Base-by-base conservation (phyloP, 2,797 vertebrate species). In the Notolepis coatsorum region DNA sequence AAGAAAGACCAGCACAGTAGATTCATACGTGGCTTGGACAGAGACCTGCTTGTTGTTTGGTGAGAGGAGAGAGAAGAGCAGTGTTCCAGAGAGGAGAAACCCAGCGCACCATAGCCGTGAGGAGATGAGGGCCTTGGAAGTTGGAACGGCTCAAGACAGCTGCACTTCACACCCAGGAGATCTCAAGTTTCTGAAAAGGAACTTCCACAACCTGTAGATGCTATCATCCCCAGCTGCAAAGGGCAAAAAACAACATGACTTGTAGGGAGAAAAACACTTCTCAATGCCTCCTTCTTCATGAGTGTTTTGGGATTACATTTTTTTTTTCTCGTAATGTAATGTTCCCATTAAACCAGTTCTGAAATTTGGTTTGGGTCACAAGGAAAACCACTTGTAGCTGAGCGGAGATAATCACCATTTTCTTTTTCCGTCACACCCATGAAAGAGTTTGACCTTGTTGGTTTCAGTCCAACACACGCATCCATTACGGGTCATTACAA, bases 401-500 rank as follows among this genome's bases (percentile, higher is more conserved):
- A 53, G 9, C 5, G 12, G 17, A 33, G 42, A 57, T 15, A 7
- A 27, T 38, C 12, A 37, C 8, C 17, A 38, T 21, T 72, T 47
- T 7, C 52, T 18, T 5, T 1, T 8, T 2, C 30, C 3, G 13
- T 13, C 60, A 52, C 39, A n/a, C n/a, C n/a, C n/a, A 31, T 23
- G 24, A 46, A 61, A 59, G 18, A 27, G n/a, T 46, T 46, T 46
- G 43, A 46, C 43, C 21, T 12, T 23, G 13, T 13, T 23, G 18
- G 9, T 46, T 46, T 6, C 10, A 24, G 7, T 45, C 20, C 18
- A 3, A n/a, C n/a, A 60, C 15, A 42, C 50, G 30, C 45, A 71
- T 50, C 47, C 56, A 76, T 79, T 69, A 68, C 15, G 55, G 62
- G 46, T 61, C 43, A 66, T 70, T 59, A 71, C 61, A 67, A 55